Evolutionary conservation across 2,888 invertebrate species (phyloP), one percentile per base, ranked within the genome.

Genomic region (Drosophila infuscata): DNA sequence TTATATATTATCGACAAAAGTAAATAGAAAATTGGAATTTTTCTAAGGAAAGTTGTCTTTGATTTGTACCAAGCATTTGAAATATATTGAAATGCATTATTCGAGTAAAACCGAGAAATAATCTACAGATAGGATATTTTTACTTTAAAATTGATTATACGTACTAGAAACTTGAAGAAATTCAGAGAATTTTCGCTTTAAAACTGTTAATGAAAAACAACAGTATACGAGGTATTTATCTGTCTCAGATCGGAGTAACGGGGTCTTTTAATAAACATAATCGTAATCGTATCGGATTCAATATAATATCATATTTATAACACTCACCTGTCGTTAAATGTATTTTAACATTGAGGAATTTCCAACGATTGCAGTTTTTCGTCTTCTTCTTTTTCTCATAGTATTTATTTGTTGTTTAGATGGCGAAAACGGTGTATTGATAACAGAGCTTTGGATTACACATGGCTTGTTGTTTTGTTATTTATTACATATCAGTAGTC

Each of bases 301-400:
- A 46, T 41, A 33, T 20, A 63, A 77, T 66, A 77, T 77, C 73
- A 64, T 41, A 30, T 76, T 61, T 20, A 38, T 30, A 17, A 32
- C 59, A 67, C 80, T 80, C 69, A 80, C 80, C 80, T 83, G 79
- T 69, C 48, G 17, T 54, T 8, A 66, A 48, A 52, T 66, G 52
- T 35, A 46, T 70, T 48, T 8, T 15, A 46, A 36, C 41, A 54
- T 70, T 60, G 25, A 58, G 79, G 70, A 81, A 84, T 81, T 83
- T 78, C 57, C 74, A 67, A 32, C 54, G 66, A 36, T 74, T 81
- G 84, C 81, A 81, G 51, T 68, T 79, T 60, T 79, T 51, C 0
- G 30, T 29, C 64, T 43, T 36, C 30, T 65, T 32, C 36, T 71
- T 67, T 49, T 25, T 41, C 59, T 11, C 52, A 41, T 53, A 57